Percentiles rank a stretch among this genome's conserved stretches.
Evolutionary conservation across 2,113 vertebrate genomes (phyloP).

Genomic region (Notechis scutatus): DNA sequence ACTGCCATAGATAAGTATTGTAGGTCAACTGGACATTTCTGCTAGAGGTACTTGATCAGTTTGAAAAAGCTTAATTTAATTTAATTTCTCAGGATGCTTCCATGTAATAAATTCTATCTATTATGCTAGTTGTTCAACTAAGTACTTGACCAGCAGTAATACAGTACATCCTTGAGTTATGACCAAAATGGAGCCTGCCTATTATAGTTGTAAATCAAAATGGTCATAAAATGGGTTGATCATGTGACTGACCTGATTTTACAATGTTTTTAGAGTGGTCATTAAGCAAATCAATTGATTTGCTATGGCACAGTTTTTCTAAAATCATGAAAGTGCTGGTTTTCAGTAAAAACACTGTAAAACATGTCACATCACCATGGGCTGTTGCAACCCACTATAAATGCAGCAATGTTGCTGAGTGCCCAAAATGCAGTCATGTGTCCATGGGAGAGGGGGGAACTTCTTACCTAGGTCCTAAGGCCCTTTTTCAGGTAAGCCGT

Average conservation of each 20-base stretch:
- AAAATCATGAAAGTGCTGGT: neutral
- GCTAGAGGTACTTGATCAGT: neutral
- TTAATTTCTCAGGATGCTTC: neutral
- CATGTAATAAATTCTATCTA: neutral
- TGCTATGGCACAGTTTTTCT: neutral
- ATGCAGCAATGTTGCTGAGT: neutral
- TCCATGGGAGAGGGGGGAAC: neutral
- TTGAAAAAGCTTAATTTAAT: neutral
- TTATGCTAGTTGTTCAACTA: neutral
- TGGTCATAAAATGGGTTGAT: neutral
- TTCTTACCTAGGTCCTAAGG: neutral
- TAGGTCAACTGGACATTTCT: neutral
- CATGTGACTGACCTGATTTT: neutral
- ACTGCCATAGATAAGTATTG: neutral
- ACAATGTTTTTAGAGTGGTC: neutral
- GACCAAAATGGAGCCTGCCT: neutral
- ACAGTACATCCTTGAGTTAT: neutral
- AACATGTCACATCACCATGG: neutral
- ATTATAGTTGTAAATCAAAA: neutral
- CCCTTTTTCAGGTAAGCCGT: neutral
- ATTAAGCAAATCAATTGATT: neutral
- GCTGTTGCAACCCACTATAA: neutral
- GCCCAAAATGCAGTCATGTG: neutral
- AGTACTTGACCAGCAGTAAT: neutral
- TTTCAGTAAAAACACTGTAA: neutral